Conservation (phyloP, 2,797 vertebrate species). For the Melanotaenia boesemani region DNA sequence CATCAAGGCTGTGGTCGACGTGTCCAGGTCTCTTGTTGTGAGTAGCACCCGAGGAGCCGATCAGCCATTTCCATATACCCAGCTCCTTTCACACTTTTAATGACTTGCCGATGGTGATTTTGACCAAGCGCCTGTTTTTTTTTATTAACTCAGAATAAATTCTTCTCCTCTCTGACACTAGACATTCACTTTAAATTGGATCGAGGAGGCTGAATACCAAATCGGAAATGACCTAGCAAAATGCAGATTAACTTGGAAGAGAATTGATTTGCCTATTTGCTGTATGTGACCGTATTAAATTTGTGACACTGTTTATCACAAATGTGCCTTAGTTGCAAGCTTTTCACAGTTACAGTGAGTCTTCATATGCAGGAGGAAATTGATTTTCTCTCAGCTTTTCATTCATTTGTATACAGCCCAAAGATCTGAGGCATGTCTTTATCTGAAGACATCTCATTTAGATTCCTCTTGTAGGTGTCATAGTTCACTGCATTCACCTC, state of each 20-base stretch:
- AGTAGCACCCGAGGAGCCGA: constrained; percentile 72
- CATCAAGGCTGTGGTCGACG: constrained; percentile 68
- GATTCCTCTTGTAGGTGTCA: constrained; percentile 13
- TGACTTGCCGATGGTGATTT: constrained; percentile 79
- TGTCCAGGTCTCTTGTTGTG: constrained; percentile 74
- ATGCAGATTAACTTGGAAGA: constrained; percentile 69
- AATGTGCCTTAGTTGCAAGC: constrained; percentile 57
- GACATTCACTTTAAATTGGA: constrained; percentile 75
- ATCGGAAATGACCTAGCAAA: constrained; percentile 68
- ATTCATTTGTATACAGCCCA: constrained; percentile 41
- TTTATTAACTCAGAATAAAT: constrained; percentile 77
- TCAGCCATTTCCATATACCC: constrained; percentile 68
- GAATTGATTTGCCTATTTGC: constrained; percentile 69
- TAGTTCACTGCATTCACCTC: constrained; percentile 5
- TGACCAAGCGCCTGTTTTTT: constrained; percentile 59
- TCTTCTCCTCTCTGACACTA: constrained; percentile 63
- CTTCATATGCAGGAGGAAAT: constrained; percentile 47
- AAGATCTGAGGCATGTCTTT: constrained; percentile 26
- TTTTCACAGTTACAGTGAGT: constrained; percentile 44
- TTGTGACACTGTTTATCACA: constrained; percentile 56
- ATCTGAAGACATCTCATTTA: constrained; percentile 35
- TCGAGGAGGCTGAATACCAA: constrained; percentile 70
- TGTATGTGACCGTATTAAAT: constrained; percentile 65
- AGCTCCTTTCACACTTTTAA: constrained; percentile 77
- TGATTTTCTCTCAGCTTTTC: constrained; percentile 53